phyloP scores from a whole-genome alignment of 2,888 invertebrate genomes.

The Sicus ferrugineus region DNA sequence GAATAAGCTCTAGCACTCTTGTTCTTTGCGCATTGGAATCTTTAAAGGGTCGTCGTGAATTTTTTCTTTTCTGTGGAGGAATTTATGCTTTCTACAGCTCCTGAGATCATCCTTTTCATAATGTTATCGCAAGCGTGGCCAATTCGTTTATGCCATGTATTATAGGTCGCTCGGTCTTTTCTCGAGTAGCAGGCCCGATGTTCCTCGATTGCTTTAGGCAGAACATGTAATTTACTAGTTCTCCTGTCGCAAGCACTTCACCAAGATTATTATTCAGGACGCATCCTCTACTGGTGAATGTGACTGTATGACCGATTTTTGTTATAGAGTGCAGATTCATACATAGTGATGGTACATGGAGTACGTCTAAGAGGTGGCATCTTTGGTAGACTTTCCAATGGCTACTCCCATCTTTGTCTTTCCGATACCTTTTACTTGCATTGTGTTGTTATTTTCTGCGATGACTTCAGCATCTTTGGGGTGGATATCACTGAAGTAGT shows the following conservation, averaged over 20 bases:
- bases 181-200: background rate
- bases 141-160: background rate
- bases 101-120: too few species aligned
- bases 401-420: background rate
- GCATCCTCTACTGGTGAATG: background rate
- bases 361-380: background rate
- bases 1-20: background rate
- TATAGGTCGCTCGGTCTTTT: background rate
- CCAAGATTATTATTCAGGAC: background rate
- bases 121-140: background rate
- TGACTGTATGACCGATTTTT: background rate
- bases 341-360: background rate
- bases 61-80: background rate
- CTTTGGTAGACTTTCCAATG: background rate
- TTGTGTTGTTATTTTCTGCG: background rate
- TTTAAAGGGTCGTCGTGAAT: background rate
- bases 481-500: constrained; percentile 17
- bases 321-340: background rate
- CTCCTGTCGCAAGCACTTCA: background rate
- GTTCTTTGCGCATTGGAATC: background rate
- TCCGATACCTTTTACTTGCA: background rate
- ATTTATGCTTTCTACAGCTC: background rate
- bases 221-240: background rate
- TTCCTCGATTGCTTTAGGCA: background rate
- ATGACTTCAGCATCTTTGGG: background rate